Conservation (phyloP, 2,888 invertebrate species). For the Ariolimax columbianus region DNA sequence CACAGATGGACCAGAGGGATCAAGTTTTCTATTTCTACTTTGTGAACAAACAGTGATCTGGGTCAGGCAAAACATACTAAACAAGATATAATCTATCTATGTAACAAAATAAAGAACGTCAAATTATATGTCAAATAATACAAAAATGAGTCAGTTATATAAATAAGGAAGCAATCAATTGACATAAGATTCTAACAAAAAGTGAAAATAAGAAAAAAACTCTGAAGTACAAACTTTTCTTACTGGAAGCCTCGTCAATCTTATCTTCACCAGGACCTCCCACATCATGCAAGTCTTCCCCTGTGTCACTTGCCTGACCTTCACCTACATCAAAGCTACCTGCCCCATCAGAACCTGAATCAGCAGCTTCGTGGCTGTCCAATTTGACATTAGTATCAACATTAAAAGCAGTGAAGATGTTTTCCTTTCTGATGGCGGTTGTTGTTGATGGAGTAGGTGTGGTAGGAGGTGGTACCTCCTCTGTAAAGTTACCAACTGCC, state of each 20-base stretch:
- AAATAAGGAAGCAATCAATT: background rate
- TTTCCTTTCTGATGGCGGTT: conserved; percentile 14
- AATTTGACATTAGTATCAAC: conserved; percentile 6
- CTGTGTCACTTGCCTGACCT: background rate
- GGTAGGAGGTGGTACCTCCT: conserved; percentile 80
- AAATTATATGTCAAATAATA: no score
- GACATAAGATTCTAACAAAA: background rate
- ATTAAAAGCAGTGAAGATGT: conserved; percentile 14
- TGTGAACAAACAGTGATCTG: no score
- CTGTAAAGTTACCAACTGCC: conserved; percentile 85
- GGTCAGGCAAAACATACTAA: no score
- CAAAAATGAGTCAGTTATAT: background rate
- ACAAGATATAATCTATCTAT: no score
- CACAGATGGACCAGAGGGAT: no score
- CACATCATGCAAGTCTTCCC: background rate
- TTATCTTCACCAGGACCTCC: background rate
- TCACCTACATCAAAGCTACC: background rate
- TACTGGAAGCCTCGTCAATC: conserved; percentile 30
- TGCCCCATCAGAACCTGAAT: conserved; percentile 2
- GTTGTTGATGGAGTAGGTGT: conserved; percentile 59
- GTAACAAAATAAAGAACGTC: no score
- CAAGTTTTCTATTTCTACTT: no score
- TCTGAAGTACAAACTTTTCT: conserved; percentile 30
- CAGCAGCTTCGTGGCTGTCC: conserved; percentile 28
- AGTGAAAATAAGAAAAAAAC: background rate